Evolutionary conservation across 2,888 invertebrate genomes (phyloP).

Genomic region (Campoletis raptor): DNA sequence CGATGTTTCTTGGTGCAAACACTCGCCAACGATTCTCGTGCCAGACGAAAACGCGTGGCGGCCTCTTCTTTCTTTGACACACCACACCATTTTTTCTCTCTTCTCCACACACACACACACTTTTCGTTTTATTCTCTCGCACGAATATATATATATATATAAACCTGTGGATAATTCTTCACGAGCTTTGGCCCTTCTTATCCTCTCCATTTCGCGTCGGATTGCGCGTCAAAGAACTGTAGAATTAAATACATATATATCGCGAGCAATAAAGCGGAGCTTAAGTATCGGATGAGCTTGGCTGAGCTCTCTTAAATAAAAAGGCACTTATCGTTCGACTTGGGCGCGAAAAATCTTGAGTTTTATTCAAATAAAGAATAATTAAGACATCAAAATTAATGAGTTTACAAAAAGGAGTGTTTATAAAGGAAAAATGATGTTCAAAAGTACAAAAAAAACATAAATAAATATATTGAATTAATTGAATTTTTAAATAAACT

Average conservation of each 20-base stretch:
- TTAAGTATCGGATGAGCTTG: conserved; percentile 36
- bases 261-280: conserved; percentile 21
- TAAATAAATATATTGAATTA: not conserved
- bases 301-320: conserved; percentile 12
- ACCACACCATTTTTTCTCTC: conserved; percentile 14
- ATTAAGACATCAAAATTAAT: not conserved
- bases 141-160: not conserved
- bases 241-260: conserved; percentile 47
- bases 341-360: not conserved
- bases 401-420: not conserved
- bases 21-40: conserved; percentile 55
- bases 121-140: not conserved
- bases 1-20: conserved; percentile 64
- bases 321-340: not conserved
- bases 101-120: not conserved
- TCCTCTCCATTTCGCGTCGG: conserved; percentile 48
- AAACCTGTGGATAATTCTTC: conserved; percentile 21
- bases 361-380: not conserved
- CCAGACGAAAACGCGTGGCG: conserved; percentile 40
- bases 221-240: conserved; percentile 38
- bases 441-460: not conserved
- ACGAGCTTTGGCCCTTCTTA: conserved; percentile 42
- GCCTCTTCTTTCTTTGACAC: conserved; percentile 28
- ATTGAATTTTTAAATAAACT: not conserved
- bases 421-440: not conserved